Evolutionary conservation across 2,888 invertebrate species (phyloP).

Genomic region (Drosophila formosana): DNA sequence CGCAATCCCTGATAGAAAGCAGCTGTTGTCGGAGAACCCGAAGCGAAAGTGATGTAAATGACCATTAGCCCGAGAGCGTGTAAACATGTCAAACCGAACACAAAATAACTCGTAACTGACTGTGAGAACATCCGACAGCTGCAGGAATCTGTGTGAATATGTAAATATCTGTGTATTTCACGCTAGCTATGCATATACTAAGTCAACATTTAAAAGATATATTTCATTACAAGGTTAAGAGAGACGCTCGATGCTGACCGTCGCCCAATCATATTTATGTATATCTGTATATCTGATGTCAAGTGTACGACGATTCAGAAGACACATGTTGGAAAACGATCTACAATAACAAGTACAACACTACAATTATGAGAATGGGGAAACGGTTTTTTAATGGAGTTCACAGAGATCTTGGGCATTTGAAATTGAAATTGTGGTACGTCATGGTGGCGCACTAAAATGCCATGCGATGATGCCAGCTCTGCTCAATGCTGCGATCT

Average conservation of each 20-base stretch:
- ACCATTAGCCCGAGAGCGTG: constrained; percentile 42
- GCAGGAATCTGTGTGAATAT: constrained; percentile 60
- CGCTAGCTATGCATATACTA: constrained; percentile 1
- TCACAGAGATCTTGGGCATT: constrained; percentile 56
- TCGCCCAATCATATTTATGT: constrained; percentile 25
- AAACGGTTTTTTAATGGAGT: constrained; percentile 73
- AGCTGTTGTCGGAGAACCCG: constrained; percentile 41
- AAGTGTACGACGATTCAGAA: constrained; percentile 67
- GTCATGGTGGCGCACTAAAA: constrained; percentile 61
- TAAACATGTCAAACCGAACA: constrained; percentile 73
- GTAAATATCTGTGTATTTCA: constrained; percentile 21
- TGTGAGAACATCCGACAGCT: constrained; percentile 64
- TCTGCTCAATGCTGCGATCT: constrained; percentile 42
- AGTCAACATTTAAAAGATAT: constrained; percentile 16
- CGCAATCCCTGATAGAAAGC: constrained; percentile 57
- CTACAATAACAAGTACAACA: constrained; percentile 39
- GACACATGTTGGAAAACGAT: constrained; percentile 63
- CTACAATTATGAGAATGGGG: background rate
- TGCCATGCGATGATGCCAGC: constrained; percentile 22
- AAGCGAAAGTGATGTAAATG: constrained; percentile 20
- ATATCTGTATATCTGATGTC: constrained; percentile 50
- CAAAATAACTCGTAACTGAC: too few relatives aligned
- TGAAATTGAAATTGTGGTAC: constrained; percentile 52
- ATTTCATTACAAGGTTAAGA: constrained; percentile 61
- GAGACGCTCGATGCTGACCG: constrained; percentile 3